phyloP scores from a whole-genome alignment of 2,797 vertebrate species.

The Myotis vivesi region DNA sequence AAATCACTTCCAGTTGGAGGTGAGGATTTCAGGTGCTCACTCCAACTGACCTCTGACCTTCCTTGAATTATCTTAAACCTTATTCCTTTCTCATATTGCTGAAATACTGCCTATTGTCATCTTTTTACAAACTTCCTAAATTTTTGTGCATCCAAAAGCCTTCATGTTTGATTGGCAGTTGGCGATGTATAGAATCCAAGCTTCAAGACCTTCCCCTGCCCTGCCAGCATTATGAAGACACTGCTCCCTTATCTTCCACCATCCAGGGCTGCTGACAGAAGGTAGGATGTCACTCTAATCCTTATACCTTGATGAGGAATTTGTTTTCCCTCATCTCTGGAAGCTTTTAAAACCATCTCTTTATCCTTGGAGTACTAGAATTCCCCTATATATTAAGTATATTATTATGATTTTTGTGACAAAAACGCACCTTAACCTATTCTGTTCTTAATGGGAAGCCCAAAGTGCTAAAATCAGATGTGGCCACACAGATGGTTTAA shows the following conservation, averaged over 20 bases:
- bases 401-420: not conserved
- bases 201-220: not conserved
- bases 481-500: not conserved
- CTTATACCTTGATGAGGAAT: not conserved
- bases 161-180: not conserved
- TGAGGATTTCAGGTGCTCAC: not conserved
- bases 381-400: not conserved
- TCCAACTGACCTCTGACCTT: not conserved
- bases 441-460: not conserved
- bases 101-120: not conserved
- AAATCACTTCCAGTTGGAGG: not conserved
- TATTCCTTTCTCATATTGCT: not conserved
- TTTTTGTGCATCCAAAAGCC: not conserved
- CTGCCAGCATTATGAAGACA: not conserved
- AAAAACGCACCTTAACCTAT: not conserved
- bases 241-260: not conserved
- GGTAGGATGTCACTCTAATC: not conserved
- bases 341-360: not conserved
- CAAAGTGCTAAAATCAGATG: not conserved
- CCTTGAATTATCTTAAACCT: not conserved
- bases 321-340: not conserved
- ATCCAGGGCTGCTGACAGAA: not conserved
- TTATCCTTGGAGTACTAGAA: not conserved
- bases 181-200: not conserved
- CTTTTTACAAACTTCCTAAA: conserved; percentile 13